Evolutionary conservation across 2,113 vertebrate genomes (phyloP).

Genomic region (Fukomys damarensis): DNA sequence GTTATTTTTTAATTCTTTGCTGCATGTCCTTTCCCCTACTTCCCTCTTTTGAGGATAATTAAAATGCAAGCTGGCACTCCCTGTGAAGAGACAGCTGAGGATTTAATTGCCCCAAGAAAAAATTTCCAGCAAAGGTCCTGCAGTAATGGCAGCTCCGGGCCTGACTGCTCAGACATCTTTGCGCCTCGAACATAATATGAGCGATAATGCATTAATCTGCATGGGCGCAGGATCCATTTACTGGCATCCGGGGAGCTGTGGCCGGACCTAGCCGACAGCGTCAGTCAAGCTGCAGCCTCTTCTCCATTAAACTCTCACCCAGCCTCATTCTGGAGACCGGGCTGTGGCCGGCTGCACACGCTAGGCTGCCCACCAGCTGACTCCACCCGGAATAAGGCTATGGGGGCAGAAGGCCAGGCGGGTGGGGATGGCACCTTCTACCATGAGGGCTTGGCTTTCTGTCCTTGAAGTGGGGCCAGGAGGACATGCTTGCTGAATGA

Average conservation of each 20-base stretch:
- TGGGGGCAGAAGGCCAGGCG: not conserved
- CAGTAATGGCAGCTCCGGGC: slow-evolving; percentile 60
- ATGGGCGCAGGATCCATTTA: not conserved
- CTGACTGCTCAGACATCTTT: not conserved
- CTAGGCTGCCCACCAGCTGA: slow-evolving; percentile 42
- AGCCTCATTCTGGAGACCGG: slow-evolving; percentile 13
- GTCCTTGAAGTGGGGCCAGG: slow-evolving; percentile 65
- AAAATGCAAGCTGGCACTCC: slow-evolving; percentile 79
- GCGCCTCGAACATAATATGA: not conserved
- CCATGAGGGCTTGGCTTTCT: slow-evolving; percentile 19
- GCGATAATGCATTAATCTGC: slow-evolving; percentile 51
- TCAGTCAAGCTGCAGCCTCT: not conserved
- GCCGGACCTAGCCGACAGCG: not conserved
- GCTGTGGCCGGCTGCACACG: not conserved
- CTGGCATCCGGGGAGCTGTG: not conserved
- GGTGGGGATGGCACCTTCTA: not conserved
- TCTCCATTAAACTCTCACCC: slow-evolving; percentile 64
- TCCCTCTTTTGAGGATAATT: slow-evolving; percentile 73
- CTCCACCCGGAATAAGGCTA: not conserved
- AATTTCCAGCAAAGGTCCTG: slow-evolving; percentile 76
- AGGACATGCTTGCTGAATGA: not conserved
- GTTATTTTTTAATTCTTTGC: slow-evolving; percentile 71
- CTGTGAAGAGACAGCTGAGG: slow-evolving; percentile 72
- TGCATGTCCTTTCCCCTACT: slow-evolving; percentile 68
- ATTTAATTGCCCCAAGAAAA: slow-evolving; percentile 82